Percentiles rank a stretch among this genome's conserved stretches.
Conservation (phyloP, 2,797 vertebrate genomes). For the Spinibarbus caldwelli region DNA sequence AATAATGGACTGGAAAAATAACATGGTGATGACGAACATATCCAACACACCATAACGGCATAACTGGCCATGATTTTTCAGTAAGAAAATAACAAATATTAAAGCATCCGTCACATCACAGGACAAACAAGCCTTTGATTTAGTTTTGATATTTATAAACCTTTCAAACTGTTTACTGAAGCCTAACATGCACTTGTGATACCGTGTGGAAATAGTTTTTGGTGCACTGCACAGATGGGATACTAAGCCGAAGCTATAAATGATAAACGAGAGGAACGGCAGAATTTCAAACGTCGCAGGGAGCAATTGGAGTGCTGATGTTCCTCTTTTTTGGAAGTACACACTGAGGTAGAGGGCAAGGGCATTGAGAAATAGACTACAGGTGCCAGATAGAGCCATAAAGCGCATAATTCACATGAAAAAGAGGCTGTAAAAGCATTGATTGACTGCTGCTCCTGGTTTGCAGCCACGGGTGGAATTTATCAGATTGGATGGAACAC, state of each 20-base stretch:
- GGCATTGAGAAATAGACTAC: conserved; percentile 33
- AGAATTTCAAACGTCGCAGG: conserved; percentile 31
- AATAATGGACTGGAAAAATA: background rate
- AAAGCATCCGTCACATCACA: conserved; percentile 8
- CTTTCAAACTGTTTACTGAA: conserved; percentile 71
- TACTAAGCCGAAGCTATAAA: conserved; percentile 5
- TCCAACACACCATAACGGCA: background rate
- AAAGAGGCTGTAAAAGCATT: conserved; percentile 40
- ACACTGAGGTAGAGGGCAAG: conserved; percentile 25
- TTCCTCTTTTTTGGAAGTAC: conserved; percentile 36
- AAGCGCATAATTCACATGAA: conserved; percentile 36
- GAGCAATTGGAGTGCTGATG: conserved; percentile 34
- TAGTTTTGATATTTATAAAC: conserved; percentile 47
- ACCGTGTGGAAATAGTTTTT: conserved; percentile 63
- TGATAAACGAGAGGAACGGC: conserved; percentile 1
- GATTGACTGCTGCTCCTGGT: conserved; percentile 47
- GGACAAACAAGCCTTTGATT: conserved; percentile 36
- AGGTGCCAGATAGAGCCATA: conserved; percentile 40
- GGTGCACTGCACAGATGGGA: conserved; percentile 24
- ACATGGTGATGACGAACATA: background rate
- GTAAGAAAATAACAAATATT: background rate
- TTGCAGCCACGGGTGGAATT: conserved; percentile 32
- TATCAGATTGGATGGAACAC: conserved; percentile 37
- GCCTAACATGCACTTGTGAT: conserved; percentile 75
- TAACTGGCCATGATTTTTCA: background rate